phyloP scores from a whole-genome alignment of 2,797 vertebrate genomes.

The Vireo griseus region DNA sequence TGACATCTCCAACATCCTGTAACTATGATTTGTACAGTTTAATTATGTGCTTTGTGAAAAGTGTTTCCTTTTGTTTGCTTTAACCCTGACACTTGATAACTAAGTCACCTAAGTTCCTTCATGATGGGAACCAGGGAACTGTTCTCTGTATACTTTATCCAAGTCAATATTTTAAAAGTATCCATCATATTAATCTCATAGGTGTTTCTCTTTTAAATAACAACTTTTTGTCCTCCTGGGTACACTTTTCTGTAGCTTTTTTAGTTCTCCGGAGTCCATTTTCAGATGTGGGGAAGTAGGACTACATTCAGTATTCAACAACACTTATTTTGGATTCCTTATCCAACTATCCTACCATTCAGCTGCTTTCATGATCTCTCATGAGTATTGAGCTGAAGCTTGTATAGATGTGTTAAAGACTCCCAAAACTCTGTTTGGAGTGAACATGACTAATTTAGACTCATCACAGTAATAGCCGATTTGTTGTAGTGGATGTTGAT shows the following conservation, averaged over 20 bases:
- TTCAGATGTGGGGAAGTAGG: background rate
- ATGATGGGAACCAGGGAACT: background rate
- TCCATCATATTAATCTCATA: background rate
- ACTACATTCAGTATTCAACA: background rate
- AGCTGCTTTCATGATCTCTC: background rate
- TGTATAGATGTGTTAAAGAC: background rate
- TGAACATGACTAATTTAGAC: background rate
- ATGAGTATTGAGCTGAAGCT: background rate
- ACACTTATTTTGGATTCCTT: background rate
- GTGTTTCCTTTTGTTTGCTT: constrained; percentile 41
- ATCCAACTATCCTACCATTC: background rate
- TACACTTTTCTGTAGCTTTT: background rate
- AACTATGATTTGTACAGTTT: background rate
- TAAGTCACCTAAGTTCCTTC: background rate
- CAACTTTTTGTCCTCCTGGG: background rate
- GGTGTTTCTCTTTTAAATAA: background rate
- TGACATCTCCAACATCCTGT: constrained; percentile 21
- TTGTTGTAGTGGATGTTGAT: background rate
- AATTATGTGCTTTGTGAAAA: constrained; percentile 32
- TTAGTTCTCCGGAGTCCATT: background rate
- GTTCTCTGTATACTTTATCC: background rate
- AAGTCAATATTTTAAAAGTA: background rate
- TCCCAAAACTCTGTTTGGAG: background rate
- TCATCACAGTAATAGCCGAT: background rate
- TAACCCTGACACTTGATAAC: background rate